Evolutionary conservation across 1,140 invertebrate genomes (phyloP).

Genomic region (Telenomus remus): DNA sequence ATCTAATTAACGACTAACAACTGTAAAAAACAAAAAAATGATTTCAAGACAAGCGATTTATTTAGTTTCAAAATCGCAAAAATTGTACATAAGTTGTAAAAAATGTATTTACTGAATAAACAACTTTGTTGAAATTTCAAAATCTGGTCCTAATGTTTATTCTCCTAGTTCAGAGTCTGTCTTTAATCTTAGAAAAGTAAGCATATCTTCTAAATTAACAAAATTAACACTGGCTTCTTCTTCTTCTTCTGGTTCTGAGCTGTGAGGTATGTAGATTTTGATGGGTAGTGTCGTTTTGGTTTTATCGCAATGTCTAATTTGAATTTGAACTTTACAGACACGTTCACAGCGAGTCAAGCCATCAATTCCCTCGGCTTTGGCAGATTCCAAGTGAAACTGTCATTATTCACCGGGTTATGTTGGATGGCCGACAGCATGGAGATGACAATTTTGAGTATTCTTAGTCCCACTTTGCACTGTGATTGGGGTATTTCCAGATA

Average conservation of each 20-base stretch:
- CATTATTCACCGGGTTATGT: constrained; percentile 89
- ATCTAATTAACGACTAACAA: too few relatives aligned
- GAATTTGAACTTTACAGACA: constrained; percentile 78
- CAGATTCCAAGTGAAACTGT: constrained; percentile 94
- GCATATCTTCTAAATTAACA: background rate
- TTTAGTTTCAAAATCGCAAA: too few relatives aligned
- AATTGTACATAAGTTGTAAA: constrained; percentile 12
- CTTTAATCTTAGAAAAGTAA: background rate
- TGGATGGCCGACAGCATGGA: constrained; percentile 99
- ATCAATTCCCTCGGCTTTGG: constrained; percentile 97
- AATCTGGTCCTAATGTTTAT: background rate
- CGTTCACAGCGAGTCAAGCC: constrained; percentile 95
- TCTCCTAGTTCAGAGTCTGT: background rate
- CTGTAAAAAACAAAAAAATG: too few relatives aligned
- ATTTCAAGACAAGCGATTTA: too few relatives aligned
- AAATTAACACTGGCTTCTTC: background rate
- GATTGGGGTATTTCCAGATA: constrained; percentile 93
- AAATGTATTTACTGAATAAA: background rate
- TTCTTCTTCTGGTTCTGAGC: background rate
- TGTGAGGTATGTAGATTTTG: constrained; percentile 9
- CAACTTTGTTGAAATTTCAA: background rate
- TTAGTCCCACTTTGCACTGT: constrained; percentile 94
- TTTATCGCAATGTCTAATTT: background rate
- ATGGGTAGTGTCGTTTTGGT: too few relatives aligned
- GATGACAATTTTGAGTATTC: constrained; percentile 96